These are phyloP conservation scores for Hycleus phaleratus DNA, from an alignment of 1,140 invertebrate genomes.

Conservation along the genomic window DNA sequence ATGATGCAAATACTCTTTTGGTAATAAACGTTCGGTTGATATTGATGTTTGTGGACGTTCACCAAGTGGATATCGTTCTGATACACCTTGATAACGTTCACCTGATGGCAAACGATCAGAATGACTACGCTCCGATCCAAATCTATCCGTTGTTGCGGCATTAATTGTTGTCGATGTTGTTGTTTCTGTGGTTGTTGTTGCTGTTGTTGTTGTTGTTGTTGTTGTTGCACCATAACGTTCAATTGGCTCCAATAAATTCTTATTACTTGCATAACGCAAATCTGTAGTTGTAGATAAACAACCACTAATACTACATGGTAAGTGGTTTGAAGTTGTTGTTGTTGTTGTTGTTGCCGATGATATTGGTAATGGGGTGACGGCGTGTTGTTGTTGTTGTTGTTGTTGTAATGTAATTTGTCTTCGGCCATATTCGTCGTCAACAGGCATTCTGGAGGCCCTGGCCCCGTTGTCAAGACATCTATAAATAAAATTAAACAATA, in stretches of 20 bases:
- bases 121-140: constrained; percentile 30
- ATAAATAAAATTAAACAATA: constrained; percentile 13
- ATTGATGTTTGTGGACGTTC: constrained; percentile 34
- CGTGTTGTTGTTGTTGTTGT: constrained; percentile 16
- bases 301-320: constrained; percentile 27
- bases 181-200: background rate
- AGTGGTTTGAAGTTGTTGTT: constrained; percentile 6
- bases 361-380: constrained; percentile 13
- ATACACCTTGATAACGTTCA: constrained; percentile 34
- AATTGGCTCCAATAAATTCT: constrained; percentile 19
- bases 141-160: constrained; percentile 12
- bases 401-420: constrained; percentile 32
- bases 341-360: constrained; percentile 18
- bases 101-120: constrained; percentile 35
- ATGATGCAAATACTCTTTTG: constrained; percentile 13
- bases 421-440: constrained; percentile 38
- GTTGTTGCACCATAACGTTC: background rate
- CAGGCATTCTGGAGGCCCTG: constrained; percentile 40
- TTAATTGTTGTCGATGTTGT: background rate
- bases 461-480: constrained; percentile 44
- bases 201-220: background rate
- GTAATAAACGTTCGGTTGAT: constrained; percentile 29
- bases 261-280: constrained; percentile 21
- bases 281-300: constrained; percentile 27
- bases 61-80: constrained; percentile 38